A percentile compares a stretch with the other conserved stretches of the same genome.
Conservation (phyloP, 1,140 invertebrate genomes). For the Dendroctonus valens region DNA sequence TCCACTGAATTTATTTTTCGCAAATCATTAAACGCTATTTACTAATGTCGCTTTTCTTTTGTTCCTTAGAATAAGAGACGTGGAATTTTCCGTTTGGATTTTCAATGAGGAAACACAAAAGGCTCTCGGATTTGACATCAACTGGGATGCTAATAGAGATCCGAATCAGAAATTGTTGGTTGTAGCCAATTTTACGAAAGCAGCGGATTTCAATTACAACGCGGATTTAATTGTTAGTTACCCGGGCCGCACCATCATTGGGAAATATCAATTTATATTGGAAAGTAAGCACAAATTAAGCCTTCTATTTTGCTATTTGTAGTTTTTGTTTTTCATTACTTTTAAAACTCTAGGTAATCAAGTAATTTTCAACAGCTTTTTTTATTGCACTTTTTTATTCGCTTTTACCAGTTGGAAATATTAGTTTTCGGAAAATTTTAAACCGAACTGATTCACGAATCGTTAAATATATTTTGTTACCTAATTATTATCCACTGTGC, state of each 20-base stretch:
- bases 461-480: too few species aligned
- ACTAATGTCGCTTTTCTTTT: not conserved
- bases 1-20: not conserved
- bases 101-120: constrained; percentile 59
- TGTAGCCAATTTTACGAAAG: constrained; percentile 53
- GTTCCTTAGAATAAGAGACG: constrained; percentile 63
- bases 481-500: too few species aligned
- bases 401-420: too few species aligned
- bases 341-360: too few species aligned
- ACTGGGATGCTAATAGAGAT: constrained; percentile 81
- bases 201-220: constrained; percentile 59
- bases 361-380: too few species aligned
- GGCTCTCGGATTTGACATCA: constrained; percentile 66
- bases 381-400: too few species aligned
- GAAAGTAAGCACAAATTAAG: constrained; percentile 49
- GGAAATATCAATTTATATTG: constrained; percentile 58
- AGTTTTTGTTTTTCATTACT: too few species aligned
- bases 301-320: too few species aligned
- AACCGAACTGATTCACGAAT: too few species aligned
- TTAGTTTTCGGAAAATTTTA: too few species aligned
- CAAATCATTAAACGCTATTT: too few species aligned
- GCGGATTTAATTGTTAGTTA: constrained; percentile 65
- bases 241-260: constrained; percentile 67
- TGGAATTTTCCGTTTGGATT: constrained; percentile 64
- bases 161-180: constrained; percentile 66